Evolutionary conservation across 2,797 vertebrate genomes (phyloP), one percentile per base, ranked within the genome.

Genomic region (Lepilemur ruficaudatus): DNA sequence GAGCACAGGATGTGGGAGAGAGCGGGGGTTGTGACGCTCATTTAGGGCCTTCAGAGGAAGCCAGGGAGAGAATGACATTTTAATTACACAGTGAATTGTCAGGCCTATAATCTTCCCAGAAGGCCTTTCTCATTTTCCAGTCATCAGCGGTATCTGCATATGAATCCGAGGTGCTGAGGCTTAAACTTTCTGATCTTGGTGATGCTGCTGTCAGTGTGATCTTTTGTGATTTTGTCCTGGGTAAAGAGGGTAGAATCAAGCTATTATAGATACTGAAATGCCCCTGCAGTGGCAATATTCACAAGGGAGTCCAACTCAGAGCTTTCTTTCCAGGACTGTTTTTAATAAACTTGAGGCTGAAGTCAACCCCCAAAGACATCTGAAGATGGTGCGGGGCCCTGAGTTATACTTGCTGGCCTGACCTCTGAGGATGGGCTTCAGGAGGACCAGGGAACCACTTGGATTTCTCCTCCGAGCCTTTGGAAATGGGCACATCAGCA

Each of bases 81-180:
- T 95, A 96, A 95, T 95, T 94, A 87, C 25, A 70, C 28, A 41
- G 72, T 35, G 35, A 73, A 22, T 73, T 72, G 73, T 89, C 83
- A 95, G 92, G 73, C 55, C 92, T 93, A 12, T 93, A 96, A 95
- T 96, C 86, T 96, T 89, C 80, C n/a, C 63, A 59, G 55, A 28
- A 20, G 87, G 81, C 35, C 75, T n/a, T 96, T 79, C 61, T 85
- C 41, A 35, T 81, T 85, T 83, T 63, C 92, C 50, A 11, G 73
- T 69, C 75, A 28, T 18, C 67, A 35, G 86, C 57, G 38, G 72
- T 63, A 94, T 94, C 95, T 97, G 89, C 92, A 65, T 89, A 72
- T 78, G 91, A 96, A 86, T 86, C 1, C 1, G 72, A 85, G 78
- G 38, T 38, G 28, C 84, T 17, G 8, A 83, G 84, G 59, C 78